phyloP scores from a whole-genome alignment of 2,113 vertebrate genomes.

The Callocephalon fimbriatum region DNA sequence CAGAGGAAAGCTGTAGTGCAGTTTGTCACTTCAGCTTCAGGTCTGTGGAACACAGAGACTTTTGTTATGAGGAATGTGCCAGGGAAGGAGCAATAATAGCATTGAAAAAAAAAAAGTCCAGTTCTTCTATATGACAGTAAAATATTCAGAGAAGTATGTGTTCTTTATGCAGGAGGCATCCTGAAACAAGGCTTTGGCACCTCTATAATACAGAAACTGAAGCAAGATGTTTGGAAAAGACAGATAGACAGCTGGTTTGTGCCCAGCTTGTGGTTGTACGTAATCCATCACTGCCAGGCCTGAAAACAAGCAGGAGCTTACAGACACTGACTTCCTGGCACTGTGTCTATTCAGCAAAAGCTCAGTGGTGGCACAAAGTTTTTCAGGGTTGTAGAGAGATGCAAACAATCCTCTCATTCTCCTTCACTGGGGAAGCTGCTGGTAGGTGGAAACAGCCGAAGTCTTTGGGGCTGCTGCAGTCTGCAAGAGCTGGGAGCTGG shows the following conservation, averaged over 20 bases:
- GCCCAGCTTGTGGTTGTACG: conserved; percentile 46
- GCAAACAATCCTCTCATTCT: not conserved
- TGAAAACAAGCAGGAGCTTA: conserved; percentile 52
- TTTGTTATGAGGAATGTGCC: not conserved
- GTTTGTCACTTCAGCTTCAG: not conserved
- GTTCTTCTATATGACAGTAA: conserved; percentile 36
- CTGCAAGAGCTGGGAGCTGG: not conserved
- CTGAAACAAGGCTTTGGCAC: conserved; percentile 49
- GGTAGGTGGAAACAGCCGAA: not conserved
- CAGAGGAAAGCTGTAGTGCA: not conserved
- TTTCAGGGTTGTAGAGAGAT: not conserved
- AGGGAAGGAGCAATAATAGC: not conserved
- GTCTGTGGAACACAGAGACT: not conserved
- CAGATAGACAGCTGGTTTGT: conserved; percentile 66
- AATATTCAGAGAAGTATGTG: conserved; percentile 61
- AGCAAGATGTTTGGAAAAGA: conserved; percentile 65
- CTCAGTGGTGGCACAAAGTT: not conserved
- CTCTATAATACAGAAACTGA: conserved; percentile 25
- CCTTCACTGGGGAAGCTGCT: not conserved
- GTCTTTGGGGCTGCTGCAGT: not conserved
- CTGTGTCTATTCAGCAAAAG: not conserved
- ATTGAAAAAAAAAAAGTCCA: not conserved
- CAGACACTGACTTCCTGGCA: conserved; percentile 35
- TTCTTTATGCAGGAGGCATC: conserved; percentile 34
- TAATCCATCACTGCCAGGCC: conserved; percentile 68